Evolutionary conservation across 2,113 vertebrate species (phyloP).

Genomic region (Hoplias malabaricus): DNA sequence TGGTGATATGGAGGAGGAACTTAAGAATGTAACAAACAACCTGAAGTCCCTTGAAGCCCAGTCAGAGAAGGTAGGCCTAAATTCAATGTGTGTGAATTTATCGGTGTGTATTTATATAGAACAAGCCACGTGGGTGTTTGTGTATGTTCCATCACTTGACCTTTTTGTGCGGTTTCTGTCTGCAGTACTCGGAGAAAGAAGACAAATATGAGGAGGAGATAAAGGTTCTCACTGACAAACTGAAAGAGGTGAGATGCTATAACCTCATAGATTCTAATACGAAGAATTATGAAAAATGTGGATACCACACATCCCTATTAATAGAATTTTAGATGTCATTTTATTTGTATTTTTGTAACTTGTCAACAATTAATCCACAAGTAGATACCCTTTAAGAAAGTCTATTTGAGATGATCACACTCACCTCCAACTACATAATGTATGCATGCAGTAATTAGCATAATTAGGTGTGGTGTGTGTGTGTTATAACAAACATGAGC

Average conservation of each 20-base stretch:
- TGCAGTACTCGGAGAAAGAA: slow-evolving; percentile 94
- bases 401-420: too few relatives aligned
- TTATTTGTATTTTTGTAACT: background rate
- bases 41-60: slow-evolving; percentile 97
- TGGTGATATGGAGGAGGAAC: slow-evolving; percentile 90
- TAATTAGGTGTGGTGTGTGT: too few relatives aligned
- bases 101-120: background rate
- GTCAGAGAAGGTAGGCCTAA: slow-evolving; percentile 86
- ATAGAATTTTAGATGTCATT: too few relatives aligned
- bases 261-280: background rate
- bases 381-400: too few relatives aligned
- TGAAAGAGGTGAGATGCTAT: slow-evolving; percentile 85
- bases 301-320: too few relatives aligned
- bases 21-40: slow-evolving; percentile 98
- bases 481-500: too few relatives aligned
- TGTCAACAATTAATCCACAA: too few relatives aligned
- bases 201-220: slow-evolving; percentile 98
- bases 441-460: too few relatives aligned
- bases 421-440: too few relatives aligned
- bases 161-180: slow-evolving; percentile 43
- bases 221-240: slow-evolving; percentile 90
- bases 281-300: too few relatives aligned
- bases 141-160: background rate
- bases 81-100: background rate
- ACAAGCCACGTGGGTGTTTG: background rate